Evolutionary conservation across 2,797 vertebrate species (phyloP).

Genomic region (Australoheros facetus): DNA sequence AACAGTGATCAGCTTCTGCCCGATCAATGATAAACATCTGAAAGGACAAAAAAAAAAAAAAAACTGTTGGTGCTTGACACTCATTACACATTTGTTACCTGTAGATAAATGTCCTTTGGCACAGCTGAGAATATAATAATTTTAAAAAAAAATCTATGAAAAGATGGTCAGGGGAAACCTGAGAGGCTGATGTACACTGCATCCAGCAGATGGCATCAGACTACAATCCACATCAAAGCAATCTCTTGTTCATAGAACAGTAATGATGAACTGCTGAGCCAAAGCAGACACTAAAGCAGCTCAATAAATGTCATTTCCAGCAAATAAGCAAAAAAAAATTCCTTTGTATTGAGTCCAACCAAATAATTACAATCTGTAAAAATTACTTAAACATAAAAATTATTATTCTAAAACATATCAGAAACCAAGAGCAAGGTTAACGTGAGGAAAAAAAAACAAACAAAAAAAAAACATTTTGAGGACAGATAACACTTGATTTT

Average conservation of each 20-base stretch:
- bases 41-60: conserved; percentile 23
- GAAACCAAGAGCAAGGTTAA: neutral
- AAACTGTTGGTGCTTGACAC: neutral
- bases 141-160: neutral
- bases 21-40: conserved; percentile 95
- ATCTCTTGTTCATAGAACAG: neutral
- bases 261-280: conserved; percentile 38
- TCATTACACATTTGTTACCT: neutral
- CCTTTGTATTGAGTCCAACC: neutral
- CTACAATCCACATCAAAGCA: neutral
- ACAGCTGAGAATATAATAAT: neutral
- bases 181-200: neutral
- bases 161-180: neutral
- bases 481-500: neutral
- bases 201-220: conserved; percentile 69
- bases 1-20: conserved; percentile 87
- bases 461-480: neutral
- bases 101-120: neutral
- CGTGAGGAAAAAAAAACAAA: neutral
- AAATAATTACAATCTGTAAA: neutral
- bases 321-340: conserved; percentile 23
- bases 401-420: neutral
- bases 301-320: conserved; percentile 61
- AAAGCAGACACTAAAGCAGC: conserved; percentile 40
- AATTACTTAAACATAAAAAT: neutral